Evolutionary conservation across 2,888 invertebrate species (phyloP).

Genomic region (Rhaphigaster nebulosa): DNA sequence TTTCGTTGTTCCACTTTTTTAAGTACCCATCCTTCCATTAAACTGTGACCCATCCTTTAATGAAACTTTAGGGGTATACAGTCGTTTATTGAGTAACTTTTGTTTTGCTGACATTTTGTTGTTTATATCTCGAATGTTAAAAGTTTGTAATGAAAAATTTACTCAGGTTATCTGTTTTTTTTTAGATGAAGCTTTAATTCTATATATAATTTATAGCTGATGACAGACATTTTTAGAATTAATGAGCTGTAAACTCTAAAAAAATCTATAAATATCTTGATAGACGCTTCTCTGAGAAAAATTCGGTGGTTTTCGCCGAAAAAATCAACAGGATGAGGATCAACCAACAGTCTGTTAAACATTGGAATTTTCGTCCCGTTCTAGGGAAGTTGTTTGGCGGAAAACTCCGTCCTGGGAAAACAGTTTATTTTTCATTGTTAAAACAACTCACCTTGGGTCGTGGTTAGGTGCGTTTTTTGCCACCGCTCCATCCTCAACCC

Average conservation of each 20-base stretch:
- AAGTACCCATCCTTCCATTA: too few species aligned
- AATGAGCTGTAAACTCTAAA: not conserved
- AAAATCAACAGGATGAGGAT: not conserved
- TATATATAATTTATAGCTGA: too few species aligned
- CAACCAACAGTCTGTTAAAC: not conserved
- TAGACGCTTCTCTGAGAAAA: not conserved
- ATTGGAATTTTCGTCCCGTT: not conserved
- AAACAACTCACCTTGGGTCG: not conserved
- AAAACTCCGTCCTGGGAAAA: slow-evolving; percentile 21
- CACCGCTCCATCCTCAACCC: not conserved
- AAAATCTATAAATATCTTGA: not conserved
- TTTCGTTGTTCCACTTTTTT: too few species aligned
- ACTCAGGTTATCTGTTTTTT: too few species aligned
- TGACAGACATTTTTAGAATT: not conserved
- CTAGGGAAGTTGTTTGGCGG: not conserved
- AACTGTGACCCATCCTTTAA: too few species aligned
- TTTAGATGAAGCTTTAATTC: too few species aligned
- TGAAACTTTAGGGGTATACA: too few species aligned
- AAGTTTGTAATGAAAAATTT: too few species aligned
- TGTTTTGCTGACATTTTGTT: too few species aligned
- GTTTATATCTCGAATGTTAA: too few species aligned
- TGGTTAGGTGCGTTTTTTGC: not conserved
- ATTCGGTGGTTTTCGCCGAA: not conserved
- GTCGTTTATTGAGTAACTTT: too few species aligned
- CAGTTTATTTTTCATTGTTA: slow-evolving; percentile 36